A percentile compares a stretch with the other conserved stretches of the same genome.
These are phyloP conservation scores for Rhipidura dahli DNA, from an alignment of 2,113 vertebrate genomes.

Conservation along the genomic window DNA sequence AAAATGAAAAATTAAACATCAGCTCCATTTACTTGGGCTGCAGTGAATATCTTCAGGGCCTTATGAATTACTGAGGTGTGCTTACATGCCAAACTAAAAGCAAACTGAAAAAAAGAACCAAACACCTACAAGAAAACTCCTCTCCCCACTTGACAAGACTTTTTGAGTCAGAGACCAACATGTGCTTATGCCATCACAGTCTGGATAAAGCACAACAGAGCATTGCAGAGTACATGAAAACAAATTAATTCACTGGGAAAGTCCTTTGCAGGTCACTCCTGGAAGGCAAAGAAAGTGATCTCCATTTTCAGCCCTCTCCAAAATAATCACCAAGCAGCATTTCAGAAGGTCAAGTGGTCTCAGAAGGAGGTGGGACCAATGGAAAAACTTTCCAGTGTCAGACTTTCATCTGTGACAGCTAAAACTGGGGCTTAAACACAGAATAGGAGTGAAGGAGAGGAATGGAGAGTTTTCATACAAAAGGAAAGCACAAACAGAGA, in stretches of 20 bases:
- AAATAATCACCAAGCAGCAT: background rate
- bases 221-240: background rate
- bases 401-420: background rate
- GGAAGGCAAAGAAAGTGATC: background rate
- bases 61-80: background rate
- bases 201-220: background rate
- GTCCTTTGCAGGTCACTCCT: background rate
- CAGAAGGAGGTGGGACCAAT: background rate
- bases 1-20: slow-evolving; percentile 30
- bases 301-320: background rate
- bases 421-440: background rate
- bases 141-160: background rate
- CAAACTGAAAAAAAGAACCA: background rate
- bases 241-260: background rate
- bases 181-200: background rate
- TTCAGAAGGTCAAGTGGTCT: background rate
- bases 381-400: background rate
- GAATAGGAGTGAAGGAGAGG: background rate
- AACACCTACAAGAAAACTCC: background rate
- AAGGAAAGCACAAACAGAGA: background rate
- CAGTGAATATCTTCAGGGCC: background rate
- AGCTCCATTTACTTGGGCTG: background rate
- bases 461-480: background rate
- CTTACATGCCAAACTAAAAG: background rate
- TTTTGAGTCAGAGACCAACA: background rate